A percentile compares a stretch with the other conserved stretches of the same genome.
Conservation (phyloP, 2,113 vertebrate species). For the Odobenus rosmarus region DNA sequence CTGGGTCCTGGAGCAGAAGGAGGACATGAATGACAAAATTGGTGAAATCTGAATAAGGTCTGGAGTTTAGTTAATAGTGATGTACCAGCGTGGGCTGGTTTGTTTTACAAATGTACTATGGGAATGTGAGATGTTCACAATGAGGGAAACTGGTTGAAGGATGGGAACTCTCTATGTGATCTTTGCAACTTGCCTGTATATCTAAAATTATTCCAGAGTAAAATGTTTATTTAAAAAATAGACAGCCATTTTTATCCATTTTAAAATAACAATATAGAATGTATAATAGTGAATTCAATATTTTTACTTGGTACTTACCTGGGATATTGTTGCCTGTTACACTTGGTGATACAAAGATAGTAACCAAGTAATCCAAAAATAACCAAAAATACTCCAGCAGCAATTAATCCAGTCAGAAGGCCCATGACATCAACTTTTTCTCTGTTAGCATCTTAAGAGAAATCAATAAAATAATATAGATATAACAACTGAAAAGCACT, state of each 20-base stretch:
- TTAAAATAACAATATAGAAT: constrained; percentile 39
- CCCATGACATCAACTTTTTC: constrained; percentile 90
- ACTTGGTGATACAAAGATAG: constrained; percentile 89
- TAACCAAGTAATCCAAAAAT: constrained; percentile 88
- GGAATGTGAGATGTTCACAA: background rate
- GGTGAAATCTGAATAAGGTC: background rate
- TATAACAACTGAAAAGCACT: constrained; percentile 13
- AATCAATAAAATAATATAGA: constrained; percentile 50
- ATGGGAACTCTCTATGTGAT: background rate
- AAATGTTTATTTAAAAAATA: background rate
- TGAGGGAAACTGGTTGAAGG: background rate
- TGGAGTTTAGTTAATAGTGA: background rate
- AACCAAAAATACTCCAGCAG: constrained; percentile 89
- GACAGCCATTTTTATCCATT: constrained; percentile 1
- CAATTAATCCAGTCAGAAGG: constrained; percentile 93
- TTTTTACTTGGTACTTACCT: constrained; percentile 80
- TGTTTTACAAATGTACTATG: constrained; percentile 14
- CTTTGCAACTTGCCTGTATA: background rate
- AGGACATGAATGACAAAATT: background rate
- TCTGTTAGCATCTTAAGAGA: constrained; percentile 79
- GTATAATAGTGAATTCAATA: background rate
- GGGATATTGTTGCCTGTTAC: constrained; percentile 79
- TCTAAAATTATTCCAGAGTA: constrained; percentile 10
- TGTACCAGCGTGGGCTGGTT: background rate
- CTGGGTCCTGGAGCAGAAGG: background rate